phyloP scores from a whole-genome alignment of 2,888 invertebrate species.

The Coremacera marginata region DNA sequence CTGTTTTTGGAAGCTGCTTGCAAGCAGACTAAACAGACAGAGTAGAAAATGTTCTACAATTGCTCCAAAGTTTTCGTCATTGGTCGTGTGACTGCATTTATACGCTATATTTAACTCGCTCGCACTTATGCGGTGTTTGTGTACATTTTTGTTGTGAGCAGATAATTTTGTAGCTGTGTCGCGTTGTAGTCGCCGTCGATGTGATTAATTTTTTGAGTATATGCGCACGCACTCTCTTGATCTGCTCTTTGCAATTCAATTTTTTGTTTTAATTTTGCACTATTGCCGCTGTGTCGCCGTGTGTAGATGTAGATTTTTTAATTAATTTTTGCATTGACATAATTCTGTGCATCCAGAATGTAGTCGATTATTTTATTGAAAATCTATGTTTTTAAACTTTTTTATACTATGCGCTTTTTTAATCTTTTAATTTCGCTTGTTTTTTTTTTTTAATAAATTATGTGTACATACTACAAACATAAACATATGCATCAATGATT shows the following conservation, averaged over 20 bases:
- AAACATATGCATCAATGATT: neutral
- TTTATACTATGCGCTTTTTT: neutral
- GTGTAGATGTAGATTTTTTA: neutral
- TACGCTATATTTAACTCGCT: neutral
- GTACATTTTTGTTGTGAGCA: neutral
- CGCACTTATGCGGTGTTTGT: neutral
- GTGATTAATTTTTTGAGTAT: neutral
- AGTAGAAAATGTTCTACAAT: constrained; percentile 30
- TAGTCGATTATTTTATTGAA: neutral
- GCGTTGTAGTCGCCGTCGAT: neutral
- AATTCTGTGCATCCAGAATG: neutral
- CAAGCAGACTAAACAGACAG: constrained; percentile 40
- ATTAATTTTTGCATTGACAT: constrained; percentile 18
- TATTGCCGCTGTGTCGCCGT: neutral
- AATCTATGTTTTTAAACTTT: neutral
- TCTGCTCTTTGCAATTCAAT: too few relatives aligned
- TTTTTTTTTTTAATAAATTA: too few relatives aligned
- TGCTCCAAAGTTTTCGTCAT: constrained; percentile 7
- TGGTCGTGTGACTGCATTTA: neutral
- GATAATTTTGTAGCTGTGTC: constrained; percentile 4
- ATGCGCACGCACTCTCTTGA: too few relatives aligned
- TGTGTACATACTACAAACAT: too few relatives aligned
- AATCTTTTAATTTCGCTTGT: neutral
- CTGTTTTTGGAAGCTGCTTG: constrained; percentile 38
- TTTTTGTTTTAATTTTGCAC: too few relatives aligned